Evolutionary conservation across 2,888 invertebrate species (phyloP), one percentile per base, ranked within the genome.

Genomic region (Herminia tarsipennalis): DNA sequence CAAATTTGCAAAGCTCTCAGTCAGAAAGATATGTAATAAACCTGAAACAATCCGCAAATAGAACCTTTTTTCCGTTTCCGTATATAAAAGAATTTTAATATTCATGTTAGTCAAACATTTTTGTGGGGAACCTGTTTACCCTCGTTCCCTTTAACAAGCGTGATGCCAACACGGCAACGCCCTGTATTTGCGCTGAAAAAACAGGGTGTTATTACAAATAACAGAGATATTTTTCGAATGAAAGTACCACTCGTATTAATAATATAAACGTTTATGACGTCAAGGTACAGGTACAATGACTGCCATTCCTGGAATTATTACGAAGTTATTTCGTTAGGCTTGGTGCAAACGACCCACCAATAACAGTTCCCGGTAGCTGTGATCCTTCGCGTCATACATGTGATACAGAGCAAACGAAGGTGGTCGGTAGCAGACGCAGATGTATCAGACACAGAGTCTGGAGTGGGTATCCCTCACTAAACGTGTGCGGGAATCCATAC

Each of bases 141-240:
- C 12, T 6, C 10, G 10, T 10, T 16, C 35, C 16, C 13, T 2
- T 9, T 14, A 1, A n/a, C 8, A 12, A 10, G 32, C 20, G 32
- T 8, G n/a, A 20, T 18, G 32, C 13, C 20, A n/a, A 33, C 13
- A 22, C 14, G 6, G 9, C 22, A 24, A 10, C n/a, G 14, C 14
- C n/a, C n/a, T n/a, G n/a, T n/a, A n/a, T n/a, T n/a, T n/a, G n/a
- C n/a, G n/a, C n/a, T n/a, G n/a, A n/a, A n/a, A n/a, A 18, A 27
- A 39, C 18, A 29, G 18, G 17, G 8, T 50, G 21, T 22, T 50
- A 61, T 61, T 45, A 56, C 50, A 53, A 60, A 56, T 57, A 34
- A 14, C 44, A n/a, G 12, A 35, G 5, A 44, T 48, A 18, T 36
- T 49, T 48, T 18, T 10, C 6, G 12, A 17, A 17, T 10, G 21